These are phyloP conservation scores for Aurelia sp. DNA, from an alignment of 30 jellyfish, hydroid and myxozoan genomes.

Conservation along the genomic window DNA sequence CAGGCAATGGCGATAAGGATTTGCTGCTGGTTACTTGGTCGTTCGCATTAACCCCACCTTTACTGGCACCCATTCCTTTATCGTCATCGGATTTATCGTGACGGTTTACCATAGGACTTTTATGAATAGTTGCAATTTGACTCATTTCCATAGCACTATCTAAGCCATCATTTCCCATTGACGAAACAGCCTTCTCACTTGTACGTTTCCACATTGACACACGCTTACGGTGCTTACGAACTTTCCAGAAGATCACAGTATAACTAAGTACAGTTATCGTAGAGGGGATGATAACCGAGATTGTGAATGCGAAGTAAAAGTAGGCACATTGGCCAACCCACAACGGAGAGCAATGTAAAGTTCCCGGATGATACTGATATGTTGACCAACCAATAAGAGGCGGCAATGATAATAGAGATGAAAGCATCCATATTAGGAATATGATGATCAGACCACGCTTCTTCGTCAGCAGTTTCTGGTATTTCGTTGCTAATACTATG, in stretches of 20 bases:
- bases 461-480: slow-evolving; percentile 49
- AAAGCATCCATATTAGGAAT: slow-evolving; percentile 41
- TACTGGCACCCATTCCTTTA: neutral
- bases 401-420: slow-evolving; percentile 58
- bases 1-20: slow-evolving; percentile 10
- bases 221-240: slow-evolving; percentile 70
- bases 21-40: slow-evolving; percentile 1
- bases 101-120: slow-evolving; percentile 31
- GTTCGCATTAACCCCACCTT: neutral
- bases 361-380: slow-evolving; percentile 76
- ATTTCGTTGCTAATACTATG: slow-evolving; percentile 63
- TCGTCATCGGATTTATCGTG: neutral
- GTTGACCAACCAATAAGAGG: slow-evolving; percentile 82
- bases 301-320: slow-evolving; percentile 57
- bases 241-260: slow-evolving; percentile 53
- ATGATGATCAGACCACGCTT: slow-evolving; percentile 44
- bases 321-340: slow-evolving; percentile 70
- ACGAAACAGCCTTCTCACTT: neutral
- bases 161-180: slow-evolving; percentile 1
- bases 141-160: slow-evolving; percentile 46
- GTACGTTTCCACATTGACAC: slow-evolving; percentile 59
- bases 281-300: slow-evolving; percentile 52
- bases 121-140: slow-evolving; percentile 17
- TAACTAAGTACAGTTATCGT: slow-evolving; percentile 60
- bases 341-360: slow-evolving; percentile 74